Conservation (phyloP, 2,113 vertebrate genomes). For the Strix aluco region DNA sequence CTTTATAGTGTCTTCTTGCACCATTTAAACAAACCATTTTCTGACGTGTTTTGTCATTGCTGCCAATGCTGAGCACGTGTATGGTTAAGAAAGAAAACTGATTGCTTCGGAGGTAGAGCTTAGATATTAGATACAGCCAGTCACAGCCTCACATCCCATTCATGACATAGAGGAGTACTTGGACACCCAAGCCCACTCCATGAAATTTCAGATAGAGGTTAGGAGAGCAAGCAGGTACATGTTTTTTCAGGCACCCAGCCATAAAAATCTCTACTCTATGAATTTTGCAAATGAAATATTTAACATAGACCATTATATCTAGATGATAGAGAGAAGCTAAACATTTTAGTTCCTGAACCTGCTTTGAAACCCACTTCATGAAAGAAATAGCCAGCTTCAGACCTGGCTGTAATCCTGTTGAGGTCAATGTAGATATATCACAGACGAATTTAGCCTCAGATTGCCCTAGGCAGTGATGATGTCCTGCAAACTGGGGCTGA, state of each 20-base stretch:
- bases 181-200: neutral
- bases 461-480: neutral
- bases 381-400: neutral
- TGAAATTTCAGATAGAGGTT: neutral
- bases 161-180: neutral
- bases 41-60: neutral
- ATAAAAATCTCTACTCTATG: neutral
- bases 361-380: constrained; percentile 3
- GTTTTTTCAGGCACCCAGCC: neutral
- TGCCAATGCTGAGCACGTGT: neutral
- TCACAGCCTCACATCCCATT: neutral
- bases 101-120: neutral
- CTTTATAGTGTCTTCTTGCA: neutral
- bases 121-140: neutral
- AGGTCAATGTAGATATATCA: neutral
- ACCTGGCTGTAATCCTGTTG: neutral
- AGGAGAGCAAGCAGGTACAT: neutral
- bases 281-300: neutral
- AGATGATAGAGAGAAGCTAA: neutral
- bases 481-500: neutral
- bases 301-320: neutral
- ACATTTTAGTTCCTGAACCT: neutral
- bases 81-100: neutral
- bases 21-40: neutral
- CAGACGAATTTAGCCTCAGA: neutral